These are phyloP conservation scores for Mycetomoellerius zeteki DNA, from an alignment of 1,140 invertebrate species.

Conservation along the genomic window DNA sequence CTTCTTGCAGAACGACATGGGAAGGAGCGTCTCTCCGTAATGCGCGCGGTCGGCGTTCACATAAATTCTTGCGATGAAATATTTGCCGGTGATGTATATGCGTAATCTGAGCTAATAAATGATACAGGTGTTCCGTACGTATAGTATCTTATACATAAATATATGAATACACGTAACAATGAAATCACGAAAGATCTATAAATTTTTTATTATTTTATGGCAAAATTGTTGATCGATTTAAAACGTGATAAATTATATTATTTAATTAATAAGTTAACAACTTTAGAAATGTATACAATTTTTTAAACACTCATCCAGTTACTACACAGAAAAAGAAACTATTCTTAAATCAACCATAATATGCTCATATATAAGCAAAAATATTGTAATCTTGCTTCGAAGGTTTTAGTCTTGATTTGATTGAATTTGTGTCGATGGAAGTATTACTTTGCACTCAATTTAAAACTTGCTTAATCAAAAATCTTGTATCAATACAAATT, in stretches of 20 bases:
- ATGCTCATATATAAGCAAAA: no score
- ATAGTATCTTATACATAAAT: not conserved
- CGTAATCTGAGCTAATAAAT: constrained; percentile 53
- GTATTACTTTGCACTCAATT: no score
- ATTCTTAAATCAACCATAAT: no score
- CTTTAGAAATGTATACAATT: no score
- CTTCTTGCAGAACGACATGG: constrained; percentile 29
- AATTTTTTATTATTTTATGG: not conserved
- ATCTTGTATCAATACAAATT: no score
- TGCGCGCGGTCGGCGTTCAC: constrained; percentile 46
- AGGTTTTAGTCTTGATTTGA: no score
- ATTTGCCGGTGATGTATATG: constrained; percentile 51
- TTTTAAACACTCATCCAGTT: no score
- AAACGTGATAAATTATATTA: not conserved
- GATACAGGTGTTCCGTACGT: constrained; percentile 9
- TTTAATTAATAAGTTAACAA: not conserved
- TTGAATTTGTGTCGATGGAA: no score
- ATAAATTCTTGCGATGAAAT: constrained; percentile 61
- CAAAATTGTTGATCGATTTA: not conserved
- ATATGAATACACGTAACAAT: not conserved
- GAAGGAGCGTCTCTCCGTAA: constrained; percentile 45
- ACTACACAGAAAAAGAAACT: no score
- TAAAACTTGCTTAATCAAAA: no score
- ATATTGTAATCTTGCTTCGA: no score
- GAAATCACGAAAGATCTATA: not conserved